Evolutionary conservation across 2,888 invertebrate species (phyloP).

Genomic region (Acanthosoma haemorrhoidale): DNA sequence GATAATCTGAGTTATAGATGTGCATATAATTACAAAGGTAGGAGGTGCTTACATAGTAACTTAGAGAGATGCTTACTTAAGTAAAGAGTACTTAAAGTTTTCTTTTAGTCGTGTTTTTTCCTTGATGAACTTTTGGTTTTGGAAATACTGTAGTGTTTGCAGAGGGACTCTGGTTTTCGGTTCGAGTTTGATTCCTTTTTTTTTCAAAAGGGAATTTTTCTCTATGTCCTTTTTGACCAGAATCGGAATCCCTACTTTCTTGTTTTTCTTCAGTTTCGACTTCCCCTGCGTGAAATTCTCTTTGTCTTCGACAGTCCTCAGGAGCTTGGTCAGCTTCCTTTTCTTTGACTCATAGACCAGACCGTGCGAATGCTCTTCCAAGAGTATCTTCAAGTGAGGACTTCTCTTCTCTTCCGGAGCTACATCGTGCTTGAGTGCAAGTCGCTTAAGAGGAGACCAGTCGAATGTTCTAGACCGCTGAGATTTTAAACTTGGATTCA

Average conservation of each 20-base stretch:
- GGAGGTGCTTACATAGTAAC: neutral
- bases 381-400: neutral
- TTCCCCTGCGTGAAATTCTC: neutral
- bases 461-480: neutral
- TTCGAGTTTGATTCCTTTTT: neutral
- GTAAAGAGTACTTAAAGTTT: no score
- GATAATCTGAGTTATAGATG: no score
- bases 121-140: no score
- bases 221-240: neutral
- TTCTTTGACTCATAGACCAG: neutral
- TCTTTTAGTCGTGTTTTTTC: no score
- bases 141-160: neutral
- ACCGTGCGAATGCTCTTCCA: neutral
- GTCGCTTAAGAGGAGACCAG: neutral
- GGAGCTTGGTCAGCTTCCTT: neutral
- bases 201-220: neutral
- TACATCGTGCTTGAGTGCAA: neutral
- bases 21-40: neutral
- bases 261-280: neutral
- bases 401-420: neutral
- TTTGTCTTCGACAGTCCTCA: neutral
- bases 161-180: neutral
- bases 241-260: neutral
- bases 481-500: neutral
- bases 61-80: no score